Percentiles rank a stretch among this genome's conserved stretches.
Evolutionary conservation across 2,113 vertebrate genomes (phyloP).

Genomic region (Theristicus caerulescens): DNA sequence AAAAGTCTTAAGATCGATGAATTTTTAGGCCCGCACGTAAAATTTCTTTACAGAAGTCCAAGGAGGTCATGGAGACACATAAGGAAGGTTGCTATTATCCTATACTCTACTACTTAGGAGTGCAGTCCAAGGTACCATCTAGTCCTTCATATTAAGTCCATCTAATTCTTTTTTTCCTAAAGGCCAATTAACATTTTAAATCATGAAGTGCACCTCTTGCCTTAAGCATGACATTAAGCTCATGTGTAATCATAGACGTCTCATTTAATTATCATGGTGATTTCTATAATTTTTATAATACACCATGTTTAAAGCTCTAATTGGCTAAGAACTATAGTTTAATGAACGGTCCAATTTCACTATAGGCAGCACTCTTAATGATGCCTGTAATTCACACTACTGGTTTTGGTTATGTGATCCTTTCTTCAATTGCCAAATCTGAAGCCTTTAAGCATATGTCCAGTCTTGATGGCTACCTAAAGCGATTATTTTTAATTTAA

Average conservation of each 20-base stretch:
- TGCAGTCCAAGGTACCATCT: not conserved
- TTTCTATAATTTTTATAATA: constrained; percentile 16
- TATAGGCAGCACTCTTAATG: not conserved
- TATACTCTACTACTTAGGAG: not conserved
- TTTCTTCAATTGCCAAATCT: not conserved
- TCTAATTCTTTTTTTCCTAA: not conserved
- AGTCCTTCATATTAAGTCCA: not conserved
- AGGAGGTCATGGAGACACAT: not conserved
- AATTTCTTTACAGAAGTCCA: not conserved
- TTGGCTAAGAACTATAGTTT: not conserved
- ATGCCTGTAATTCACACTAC: not conserved
- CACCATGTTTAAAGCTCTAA: not conserved
- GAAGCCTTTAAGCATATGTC: not conserved
- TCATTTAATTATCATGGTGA: constrained; percentile 14
- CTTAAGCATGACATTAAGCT: not conserved
- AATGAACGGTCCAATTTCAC: not conserved
- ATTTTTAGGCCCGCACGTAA: not conserved
- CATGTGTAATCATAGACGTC: not conserved
- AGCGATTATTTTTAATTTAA: not conserved
- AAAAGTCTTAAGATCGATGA: not conserved
- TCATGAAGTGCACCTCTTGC: not conserved
- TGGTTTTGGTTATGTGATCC: not conserved
- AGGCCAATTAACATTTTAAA: not conserved
- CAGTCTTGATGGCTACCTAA: not conserved
- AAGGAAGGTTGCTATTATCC: not conserved